These are phyloP conservation scores for Trogon surrucura DNA, from an alignment of 2,113 vertebrate genomes.

Conservation along the genomic window DNA sequence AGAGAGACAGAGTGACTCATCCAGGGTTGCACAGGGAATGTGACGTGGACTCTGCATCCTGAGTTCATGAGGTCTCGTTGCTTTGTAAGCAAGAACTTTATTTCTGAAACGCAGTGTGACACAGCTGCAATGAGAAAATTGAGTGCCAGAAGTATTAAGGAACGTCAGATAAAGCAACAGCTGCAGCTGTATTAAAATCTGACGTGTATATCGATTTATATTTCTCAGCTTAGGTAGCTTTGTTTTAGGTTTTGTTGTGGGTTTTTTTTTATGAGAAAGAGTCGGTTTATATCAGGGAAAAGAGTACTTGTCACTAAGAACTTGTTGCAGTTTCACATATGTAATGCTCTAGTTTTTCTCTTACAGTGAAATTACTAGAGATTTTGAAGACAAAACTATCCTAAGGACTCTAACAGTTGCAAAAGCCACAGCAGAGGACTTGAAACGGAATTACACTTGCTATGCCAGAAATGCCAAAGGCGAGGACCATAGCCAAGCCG, in stretches of 20 bases:
- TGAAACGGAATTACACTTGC: conserved; percentile 83
- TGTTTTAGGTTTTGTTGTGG: no score
- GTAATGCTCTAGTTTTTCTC: conserved; percentile 9
- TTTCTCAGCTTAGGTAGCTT: background rate
- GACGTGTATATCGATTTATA: background rate
- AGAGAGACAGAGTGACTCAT: conserved; percentile 1
- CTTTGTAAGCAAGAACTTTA: conserved; percentile 20
- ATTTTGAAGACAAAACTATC: conserved; percentile 68
- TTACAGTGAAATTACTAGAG: conserved; percentile 44
- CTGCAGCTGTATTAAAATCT: background rate
- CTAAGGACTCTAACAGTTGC: conserved; percentile 70
- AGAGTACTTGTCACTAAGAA: background rate
- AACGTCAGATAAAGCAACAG: conserved; percentile 20
- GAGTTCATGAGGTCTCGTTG: background rate
- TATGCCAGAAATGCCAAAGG: conserved; percentile 77
- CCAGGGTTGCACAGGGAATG: background rate
- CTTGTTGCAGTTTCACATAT: background rate
- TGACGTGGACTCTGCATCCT: background rate
- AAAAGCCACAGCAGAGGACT: conserved; percentile 77
- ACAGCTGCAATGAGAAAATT: background rate
- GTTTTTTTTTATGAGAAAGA: background rate
- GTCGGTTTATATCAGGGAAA: background rate
- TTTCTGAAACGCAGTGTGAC: background rate
- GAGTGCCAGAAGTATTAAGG: conserved; percentile 29
- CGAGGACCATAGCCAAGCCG: conserved; percentile 54